Percentiles rank a stretch among this genome's conserved stretches.
Conservation (phyloP, 2,113 vertebrate genomes). For the Sinocyclocheilus anophthalmus region DNA sequence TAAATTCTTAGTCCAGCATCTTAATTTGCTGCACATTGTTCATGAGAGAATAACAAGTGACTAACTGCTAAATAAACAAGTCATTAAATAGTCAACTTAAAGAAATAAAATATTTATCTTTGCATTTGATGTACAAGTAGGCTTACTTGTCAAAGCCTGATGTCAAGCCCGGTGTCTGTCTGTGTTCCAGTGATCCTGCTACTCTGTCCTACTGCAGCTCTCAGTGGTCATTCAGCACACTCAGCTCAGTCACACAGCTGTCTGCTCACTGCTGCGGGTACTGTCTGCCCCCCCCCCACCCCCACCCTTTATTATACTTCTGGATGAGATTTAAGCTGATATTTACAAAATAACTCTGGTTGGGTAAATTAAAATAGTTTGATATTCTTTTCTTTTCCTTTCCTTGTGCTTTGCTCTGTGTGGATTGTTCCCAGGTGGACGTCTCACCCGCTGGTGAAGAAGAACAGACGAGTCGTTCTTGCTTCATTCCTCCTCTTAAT, state of each 20-base stretch:
- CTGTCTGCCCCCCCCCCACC: no score
- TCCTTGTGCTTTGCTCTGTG: slow-evolving; percentile 31
- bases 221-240: slow-evolving; percentile 87
- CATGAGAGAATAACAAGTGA: neutral
- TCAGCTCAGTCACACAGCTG: slow-evolving; percentile 83
- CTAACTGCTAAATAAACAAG: neutral
- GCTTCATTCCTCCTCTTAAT: slow-evolving; percentile 86
- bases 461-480: slow-evolving; percentile 84
- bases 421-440: slow-evolving; percentile 77
- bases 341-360: neutral
- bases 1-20: neutral
- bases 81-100: neutral
- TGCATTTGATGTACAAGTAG: neutral
- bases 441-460: slow-evolving; percentile 86
- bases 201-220: slow-evolving; percentile 83
- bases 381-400: neutral
- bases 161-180: neutral
- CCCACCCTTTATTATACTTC: no score
- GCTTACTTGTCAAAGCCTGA: neutral
- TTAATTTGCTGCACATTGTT: neutral
- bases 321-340: neutral
- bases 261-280: slow-evolving; percentile 86
- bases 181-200: slow-evolving; percentile 74
- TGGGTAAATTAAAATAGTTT: neutral
- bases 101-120: neutral